Evolutionary conservation across 1,140 invertebrate species (phyloP).

Genomic region (Pogonomyrmex barbatus): DNA sequence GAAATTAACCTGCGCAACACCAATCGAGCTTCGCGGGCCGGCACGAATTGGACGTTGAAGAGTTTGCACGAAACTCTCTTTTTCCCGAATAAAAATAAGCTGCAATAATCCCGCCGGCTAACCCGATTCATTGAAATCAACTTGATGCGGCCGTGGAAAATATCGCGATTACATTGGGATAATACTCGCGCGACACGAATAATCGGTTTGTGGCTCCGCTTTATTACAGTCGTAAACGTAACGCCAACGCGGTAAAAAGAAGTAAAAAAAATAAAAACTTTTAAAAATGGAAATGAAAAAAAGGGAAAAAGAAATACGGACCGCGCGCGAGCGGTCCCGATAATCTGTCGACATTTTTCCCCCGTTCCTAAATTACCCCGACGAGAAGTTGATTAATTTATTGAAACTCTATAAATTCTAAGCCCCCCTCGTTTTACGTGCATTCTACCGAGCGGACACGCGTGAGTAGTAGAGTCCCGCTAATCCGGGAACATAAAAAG

Average conservation of each 20-base stretch:
- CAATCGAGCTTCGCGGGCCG: neutral
- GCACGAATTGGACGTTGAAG: slow-evolving; percentile 3
- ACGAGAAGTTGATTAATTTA: slow-evolving; percentile 63
- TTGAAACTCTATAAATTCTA: slow-evolving; percentile 59
- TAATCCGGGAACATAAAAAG: slow-evolving; percentile 50
- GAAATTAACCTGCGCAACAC: slow-evolving; percentile 40
- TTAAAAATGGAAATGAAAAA: neutral
- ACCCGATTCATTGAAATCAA: slow-evolving; percentile 16
- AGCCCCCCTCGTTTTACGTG: slow-evolving; percentile 33
- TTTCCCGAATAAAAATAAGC: slow-evolving; percentile 16
- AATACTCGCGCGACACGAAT: neutral
- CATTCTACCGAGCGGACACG: slow-evolving; percentile 8
- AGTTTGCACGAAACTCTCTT: neutral
- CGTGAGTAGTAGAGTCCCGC: slow-evolving; percentile 29
- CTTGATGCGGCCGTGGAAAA: slow-evolving; percentile 10
- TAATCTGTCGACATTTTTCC: slow-evolving; percentile 30
- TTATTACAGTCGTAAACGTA: slow-evolving; percentile 4
- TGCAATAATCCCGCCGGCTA: neutral
- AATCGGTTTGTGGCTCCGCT: slow-evolving; percentile 31
- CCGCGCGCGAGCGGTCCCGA: neutral
- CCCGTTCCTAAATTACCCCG: slow-evolving; percentile 39
- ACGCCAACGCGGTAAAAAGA: neutral
- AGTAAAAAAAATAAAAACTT: neutral
- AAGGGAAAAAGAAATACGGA: neutral
- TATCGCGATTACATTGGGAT: slow-evolving; percentile 24